phyloP scores from a whole-genome alignment of 2,113 vertebrate species.

The Delphinapterus leucas region DNA sequence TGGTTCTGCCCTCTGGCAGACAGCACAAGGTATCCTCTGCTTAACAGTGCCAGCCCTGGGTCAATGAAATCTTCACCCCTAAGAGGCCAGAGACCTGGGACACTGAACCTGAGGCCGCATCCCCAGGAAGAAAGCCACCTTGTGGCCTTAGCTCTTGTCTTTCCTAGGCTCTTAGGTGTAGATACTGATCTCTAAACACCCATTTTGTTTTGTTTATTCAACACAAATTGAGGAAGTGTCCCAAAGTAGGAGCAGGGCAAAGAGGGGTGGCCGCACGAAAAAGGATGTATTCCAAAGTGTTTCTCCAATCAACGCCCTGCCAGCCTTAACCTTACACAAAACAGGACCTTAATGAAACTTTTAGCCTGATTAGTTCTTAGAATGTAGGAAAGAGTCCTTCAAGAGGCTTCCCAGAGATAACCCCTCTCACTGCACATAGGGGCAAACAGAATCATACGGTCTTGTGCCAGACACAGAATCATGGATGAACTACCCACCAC shows the following conservation, averaged over 20 bases:
- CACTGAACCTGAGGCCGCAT: background rate
- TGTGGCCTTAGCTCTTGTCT: background rate
- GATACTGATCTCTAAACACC: background rate
- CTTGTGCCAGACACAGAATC: background rate
- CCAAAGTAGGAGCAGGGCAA: background rate
- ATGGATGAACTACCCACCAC: rapidly evolving
- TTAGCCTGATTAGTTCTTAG: background rate
- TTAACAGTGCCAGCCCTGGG: background rate
- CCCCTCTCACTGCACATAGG: background rate
- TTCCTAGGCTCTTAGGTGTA: background rate
- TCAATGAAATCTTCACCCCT: background rate
- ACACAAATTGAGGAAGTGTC: background rate
- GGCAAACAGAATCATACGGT: background rate
- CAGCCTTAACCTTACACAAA: background rate
- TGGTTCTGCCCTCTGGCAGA: background rate
- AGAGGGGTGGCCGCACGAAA: background rate
- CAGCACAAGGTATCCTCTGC: background rate
- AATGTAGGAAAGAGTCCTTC: background rate
- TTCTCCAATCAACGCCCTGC: background rate
- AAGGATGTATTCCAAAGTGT: no score
- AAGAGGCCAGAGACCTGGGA: background rate
- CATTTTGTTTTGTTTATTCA: background rate
- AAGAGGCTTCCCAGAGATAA: background rate
- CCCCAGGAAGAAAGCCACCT: background rate
- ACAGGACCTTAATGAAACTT: background rate